These are phyloP conservation scores for Nymphalis polychloros DNA, from an alignment of 2,888 invertebrate species.

Conservation along the genomic window DNA sequence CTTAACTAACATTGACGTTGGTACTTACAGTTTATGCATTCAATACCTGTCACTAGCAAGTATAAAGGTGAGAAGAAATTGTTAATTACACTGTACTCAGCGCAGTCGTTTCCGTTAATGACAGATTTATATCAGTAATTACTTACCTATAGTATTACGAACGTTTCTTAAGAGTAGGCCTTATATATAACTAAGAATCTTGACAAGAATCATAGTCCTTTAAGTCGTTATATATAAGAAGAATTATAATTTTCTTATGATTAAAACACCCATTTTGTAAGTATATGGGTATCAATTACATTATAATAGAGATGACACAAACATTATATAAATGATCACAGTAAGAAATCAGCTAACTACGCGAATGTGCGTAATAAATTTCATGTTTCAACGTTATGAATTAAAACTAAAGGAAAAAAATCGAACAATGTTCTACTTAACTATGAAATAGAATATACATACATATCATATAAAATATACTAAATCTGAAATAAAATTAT, in stretches of 20 bases:
- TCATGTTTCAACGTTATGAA: constrained; percentile 55
- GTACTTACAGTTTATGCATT: not conserved
- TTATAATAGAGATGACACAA: constrained; percentile 49
- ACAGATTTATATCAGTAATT: constrained; percentile 9
- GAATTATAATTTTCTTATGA: constrained; percentile 34
- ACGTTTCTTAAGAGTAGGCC: constrained; percentile 33
- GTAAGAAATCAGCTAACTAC: constrained; percentile 76
- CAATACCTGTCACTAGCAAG: not conserved
- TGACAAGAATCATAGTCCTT: constrained; percentile 31
- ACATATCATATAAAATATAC: not conserved
- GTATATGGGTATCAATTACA: constrained; percentile 23
- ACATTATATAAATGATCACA: constrained; percentile 73
- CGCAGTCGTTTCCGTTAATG: not conserved
- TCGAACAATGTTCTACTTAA: constrained; percentile 16
- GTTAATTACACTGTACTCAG: not conserved
- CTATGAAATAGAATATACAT: not conserved
- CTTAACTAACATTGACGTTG: not conserved
- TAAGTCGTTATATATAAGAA: constrained; percentile 28
- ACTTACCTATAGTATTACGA: constrained; percentile 21
- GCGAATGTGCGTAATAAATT: constrained; percentile 78
- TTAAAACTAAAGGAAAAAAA: constrained; percentile 31
- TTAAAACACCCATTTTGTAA: constrained; percentile 28
- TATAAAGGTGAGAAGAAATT: not conserved
- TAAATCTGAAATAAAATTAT: not conserved
- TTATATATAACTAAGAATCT: constrained; percentile 35